Conservation (phyloP, 2,113 vertebrate species). For the Sinocyclocheilus grahami region DNA sequence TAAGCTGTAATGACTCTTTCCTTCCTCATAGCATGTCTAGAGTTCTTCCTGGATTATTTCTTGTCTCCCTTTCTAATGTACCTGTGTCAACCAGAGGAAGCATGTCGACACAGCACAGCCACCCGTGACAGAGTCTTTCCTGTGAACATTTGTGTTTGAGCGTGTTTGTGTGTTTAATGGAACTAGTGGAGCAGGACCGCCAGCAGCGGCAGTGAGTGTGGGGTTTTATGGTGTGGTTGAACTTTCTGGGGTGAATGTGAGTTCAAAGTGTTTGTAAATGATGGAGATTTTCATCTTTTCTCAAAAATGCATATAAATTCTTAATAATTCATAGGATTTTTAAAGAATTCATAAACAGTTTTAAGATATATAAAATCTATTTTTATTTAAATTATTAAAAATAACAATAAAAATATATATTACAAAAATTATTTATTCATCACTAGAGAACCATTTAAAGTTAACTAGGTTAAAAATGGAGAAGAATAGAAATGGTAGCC, state of each 20-base stretch:
- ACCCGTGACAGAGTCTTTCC: slow-evolving; percentile 45
- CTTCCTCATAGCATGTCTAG: not conserved
- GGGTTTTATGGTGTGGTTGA: slow-evolving; percentile 48
- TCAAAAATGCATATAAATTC: too few species aligned
- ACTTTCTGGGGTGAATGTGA: slow-evolving; percentile 49
- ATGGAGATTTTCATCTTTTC: slow-evolving; percentile 38
- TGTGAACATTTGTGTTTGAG: slow-evolving; percentile 26
- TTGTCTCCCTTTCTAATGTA: slow-evolving; percentile 28
- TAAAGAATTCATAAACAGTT: too few species aligned
- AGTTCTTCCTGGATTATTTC: slow-evolving; percentile 36
- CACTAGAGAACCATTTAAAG: too few species aligned
- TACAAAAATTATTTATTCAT: too few species aligned
- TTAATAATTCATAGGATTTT: too few species aligned
- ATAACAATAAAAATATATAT: too few species aligned
- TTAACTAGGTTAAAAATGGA: too few species aligned
- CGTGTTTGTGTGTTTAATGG: slow-evolving; percentile 25
- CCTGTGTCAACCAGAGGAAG: slow-evolving; percentile 41
- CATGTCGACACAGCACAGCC: slow-evolving; percentile 37
- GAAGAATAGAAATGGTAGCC: too few species aligned
- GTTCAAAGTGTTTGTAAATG: slow-evolving; percentile 51
- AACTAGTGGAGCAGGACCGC: slow-evolving; percentile 41
- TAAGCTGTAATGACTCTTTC: not conserved
- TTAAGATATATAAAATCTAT: too few species aligned
- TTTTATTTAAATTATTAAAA: too few species aligned
- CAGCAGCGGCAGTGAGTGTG: slow-evolving; percentile 48